phyloP scores from a whole-genome alignment of 2,113 vertebrate genomes.

The Xiphias gladius region DNA sequence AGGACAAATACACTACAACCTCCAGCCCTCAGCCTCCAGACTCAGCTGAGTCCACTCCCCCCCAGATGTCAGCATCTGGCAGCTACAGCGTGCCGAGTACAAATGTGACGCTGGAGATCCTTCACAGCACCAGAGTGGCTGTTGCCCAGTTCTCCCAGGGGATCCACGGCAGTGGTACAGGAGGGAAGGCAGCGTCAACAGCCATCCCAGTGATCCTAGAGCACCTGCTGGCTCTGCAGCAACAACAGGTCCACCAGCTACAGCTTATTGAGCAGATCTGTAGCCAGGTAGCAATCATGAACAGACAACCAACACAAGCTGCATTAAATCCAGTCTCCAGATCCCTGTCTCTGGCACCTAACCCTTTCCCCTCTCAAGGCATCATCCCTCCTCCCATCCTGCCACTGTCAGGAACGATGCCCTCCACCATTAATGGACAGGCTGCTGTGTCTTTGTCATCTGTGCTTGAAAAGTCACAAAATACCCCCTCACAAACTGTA shows the following conservation, averaged over 20 bases:
- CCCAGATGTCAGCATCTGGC: constrained; percentile 82
- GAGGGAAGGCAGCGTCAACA: constrained; percentile 83
- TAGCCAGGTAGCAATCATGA: constrained; percentile 95
- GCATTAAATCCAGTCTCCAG: constrained; percentile 85
- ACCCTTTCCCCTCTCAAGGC: constrained; percentile 85
- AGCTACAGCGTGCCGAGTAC: constrained; percentile 91
- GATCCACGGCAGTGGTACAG: constrained; percentile 65
- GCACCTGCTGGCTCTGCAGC: constrained; percentile 94
- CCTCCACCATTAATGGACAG: constrained; percentile 81
- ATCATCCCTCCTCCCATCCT: constrained; percentile 84
- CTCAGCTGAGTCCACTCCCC: constrained; percentile 75
- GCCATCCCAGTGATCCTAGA: constrained; percentile 96
- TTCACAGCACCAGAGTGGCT: constrained; percentile 95
- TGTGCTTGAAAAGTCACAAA: constrained; percentile 83
- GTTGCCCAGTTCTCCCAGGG: constrained; percentile 97
- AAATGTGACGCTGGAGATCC: constrained; percentile 97
- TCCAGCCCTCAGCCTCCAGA: constrained; percentile 77
- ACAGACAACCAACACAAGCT: constrained; percentile 86
- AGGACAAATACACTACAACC: constrained; percentile 77
- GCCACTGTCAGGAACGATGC: constrained; percentile 87
- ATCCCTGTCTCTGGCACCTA: constrained; percentile 74
- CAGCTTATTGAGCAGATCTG: constrained; percentile 98
- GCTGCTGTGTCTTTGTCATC: constrained; percentile 77
- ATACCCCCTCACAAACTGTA: constrained; percentile 81
- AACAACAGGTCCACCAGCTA: constrained; percentile 97